Evolutionary conservation across 2,888 invertebrate genomes (phyloP), one percentile per base, ranked within the genome.

Genomic region (Caenorhabditis auriculariae): DNA sequence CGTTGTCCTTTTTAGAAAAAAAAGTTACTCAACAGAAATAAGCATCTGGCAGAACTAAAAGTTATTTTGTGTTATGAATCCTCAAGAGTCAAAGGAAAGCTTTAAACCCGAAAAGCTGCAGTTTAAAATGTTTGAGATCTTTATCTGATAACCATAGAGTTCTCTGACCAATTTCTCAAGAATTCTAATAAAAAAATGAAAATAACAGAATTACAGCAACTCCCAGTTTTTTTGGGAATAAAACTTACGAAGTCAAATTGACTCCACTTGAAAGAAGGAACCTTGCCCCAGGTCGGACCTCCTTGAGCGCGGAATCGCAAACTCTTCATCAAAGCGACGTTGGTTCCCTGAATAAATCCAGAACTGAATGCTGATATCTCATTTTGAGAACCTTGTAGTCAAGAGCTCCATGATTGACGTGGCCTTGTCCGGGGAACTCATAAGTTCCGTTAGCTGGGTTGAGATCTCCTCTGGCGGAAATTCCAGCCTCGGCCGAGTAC

Each of bases 201-300:
- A n/a, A n/a, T n/a, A n/a, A n/a, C n/a, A n/a, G n/a, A n/a, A n/a
- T n/a, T n/a, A n/a, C n/a, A 12, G 35, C 35, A 15, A 12, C 12
- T 12, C 35, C 15, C 35, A 12, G 12, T 15, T 12, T 35, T 27
- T 19, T 29, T n/a, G 27, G 5, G 41, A 9, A 4, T 26, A 24
- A n/a, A 35, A 54, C 68, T 54, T 55, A 78, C 85, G 75, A 88
- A 89, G 62, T 85, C 88, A 63, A 87, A 87, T 48, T 86, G 86
- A 49, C 88, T 88, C 91, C 91, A 91, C 76, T 87, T 87, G 82
- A 91, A 91, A 0, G 89, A 87, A 51, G 88, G 88, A 42, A 88
- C 77, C 29, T 75, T 65, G 26, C 66, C 77, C 82, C 86, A 84
- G 0, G 88, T 85, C 7, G 87, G 87, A 54, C 86, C 85, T 56